Percentiles rank a stretch among this genome's conserved stretches.
These are phyloP conservation scores for Papilio polytes DNA, from an alignment of 1,140 invertebrate genomes.

Conservation along the genomic window DNA sequence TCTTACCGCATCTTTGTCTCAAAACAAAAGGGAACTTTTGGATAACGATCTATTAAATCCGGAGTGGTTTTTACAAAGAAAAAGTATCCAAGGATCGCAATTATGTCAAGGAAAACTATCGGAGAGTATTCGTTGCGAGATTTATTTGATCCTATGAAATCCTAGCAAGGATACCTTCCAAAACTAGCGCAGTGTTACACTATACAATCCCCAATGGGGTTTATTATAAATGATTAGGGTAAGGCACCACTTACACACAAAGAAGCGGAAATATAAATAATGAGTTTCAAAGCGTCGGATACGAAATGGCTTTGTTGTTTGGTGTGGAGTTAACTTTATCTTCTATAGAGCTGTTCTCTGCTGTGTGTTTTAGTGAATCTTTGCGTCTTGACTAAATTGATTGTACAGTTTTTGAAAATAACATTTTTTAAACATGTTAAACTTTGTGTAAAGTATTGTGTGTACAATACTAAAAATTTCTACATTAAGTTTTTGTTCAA, in stretches of 20 bases:
- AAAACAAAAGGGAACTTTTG: constrained; percentile 52
- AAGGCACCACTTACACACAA: constrained; percentile 16
- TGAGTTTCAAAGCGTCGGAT: constrained; percentile 1
- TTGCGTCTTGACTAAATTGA: neutral
- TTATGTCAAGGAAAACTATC: constrained; percentile 65
- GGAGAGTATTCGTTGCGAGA: constrained; percentile 63
- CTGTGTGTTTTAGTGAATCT: neutral
- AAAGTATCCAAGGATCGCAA: constrained; percentile 61
- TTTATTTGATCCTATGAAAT: constrained; percentile 72
- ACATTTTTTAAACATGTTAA: neutral
- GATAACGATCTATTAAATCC: constrained; percentile 51
- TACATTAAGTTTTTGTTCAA: neutral
- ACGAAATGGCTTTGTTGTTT: constrained; percentile 14
- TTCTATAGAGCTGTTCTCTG: neutral
- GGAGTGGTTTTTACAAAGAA: constrained; percentile 47
- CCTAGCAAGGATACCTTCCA: constrained; percentile 45
- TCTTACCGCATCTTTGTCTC: constrained; percentile 45
- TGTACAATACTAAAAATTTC: neutral
- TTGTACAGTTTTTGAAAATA: neutral
- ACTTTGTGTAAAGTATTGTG: no score
- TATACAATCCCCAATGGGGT: constrained; percentile 14
- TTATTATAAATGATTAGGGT: constrained; percentile 31
- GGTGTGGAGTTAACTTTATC: constrained; percentile 1
- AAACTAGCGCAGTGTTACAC: constrained; percentile 23
- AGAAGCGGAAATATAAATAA: constrained; percentile 21